Conservation (phyloP, 2,888 invertebrate genomes). For the Cryptophagus acutangulus region DNA sequence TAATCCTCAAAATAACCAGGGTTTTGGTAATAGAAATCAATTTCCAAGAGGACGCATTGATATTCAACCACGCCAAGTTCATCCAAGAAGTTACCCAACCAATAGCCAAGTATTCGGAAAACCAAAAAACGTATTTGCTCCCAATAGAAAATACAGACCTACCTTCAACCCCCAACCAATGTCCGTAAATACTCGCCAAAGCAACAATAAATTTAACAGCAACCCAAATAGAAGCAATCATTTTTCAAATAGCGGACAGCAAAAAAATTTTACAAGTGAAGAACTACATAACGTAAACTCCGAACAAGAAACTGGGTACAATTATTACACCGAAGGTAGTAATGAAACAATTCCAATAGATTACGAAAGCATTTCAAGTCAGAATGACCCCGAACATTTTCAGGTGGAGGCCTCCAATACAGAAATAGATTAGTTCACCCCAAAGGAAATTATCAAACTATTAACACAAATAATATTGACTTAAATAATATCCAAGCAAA, state of each 20-base stretch:
- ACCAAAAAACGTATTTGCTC: slow-evolving; percentile 12
- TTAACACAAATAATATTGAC: background rate
- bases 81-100: slow-evolving; percentile 7
- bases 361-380: background rate
- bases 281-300: slow-evolving; percentile 11
- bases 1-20: too few species aligned
- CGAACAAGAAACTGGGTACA: slow-evolving; percentile 3
- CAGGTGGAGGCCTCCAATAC: slow-evolving; percentile 6
- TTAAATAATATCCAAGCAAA: slow-evolving; percentile 10
- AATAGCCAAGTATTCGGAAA: slow-evolving; percentile 8
- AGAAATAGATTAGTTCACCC: background rate
- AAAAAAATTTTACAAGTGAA: slow-evolving; percentile 1
- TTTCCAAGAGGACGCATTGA: slow-evolving; percentile 10
- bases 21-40: too few species aligned
- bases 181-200: slow-evolving; percentile 6
- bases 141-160: slow-evolving; percentile 7
- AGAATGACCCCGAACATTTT: slow-evolving; percentile 8
- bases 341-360: background rate
- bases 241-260: slow-evolving; percentile 6
- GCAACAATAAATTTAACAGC: slow-evolving; percentile 1
- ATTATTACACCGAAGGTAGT: background rate
- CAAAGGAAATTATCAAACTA: background rate
- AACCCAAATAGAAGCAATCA: slow-evolving; percentile 6
- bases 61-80: slow-evolving; percentile 9
- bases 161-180: slow-evolving; percentile 5